Conservation (phyloP, 1,140 invertebrate genomes). For the Drosophila repletoides region DNA sequence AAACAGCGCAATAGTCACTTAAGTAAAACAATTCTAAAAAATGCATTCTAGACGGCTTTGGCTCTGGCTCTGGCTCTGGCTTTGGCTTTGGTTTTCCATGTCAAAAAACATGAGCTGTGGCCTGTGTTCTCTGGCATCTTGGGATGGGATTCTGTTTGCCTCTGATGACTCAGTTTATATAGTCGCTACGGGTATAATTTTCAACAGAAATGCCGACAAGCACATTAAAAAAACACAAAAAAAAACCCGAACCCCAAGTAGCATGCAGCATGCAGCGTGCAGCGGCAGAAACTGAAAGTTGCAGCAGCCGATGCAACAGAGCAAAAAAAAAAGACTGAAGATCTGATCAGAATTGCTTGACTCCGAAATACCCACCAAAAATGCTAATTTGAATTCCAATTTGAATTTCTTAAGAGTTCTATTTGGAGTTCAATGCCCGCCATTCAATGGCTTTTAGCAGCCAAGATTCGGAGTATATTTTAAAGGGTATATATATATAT, state of each 20-base stretch:
- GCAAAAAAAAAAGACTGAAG: background rate
- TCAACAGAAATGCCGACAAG: conserved; percentile 30
- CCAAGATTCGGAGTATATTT: background rate
- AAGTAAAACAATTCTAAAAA: too few species aligned
- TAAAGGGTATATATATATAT: too few species aligned
- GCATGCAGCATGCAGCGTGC: background rate
- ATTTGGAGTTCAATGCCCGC: conserved; percentile 30
- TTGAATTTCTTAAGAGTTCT: conserved; percentile 25
- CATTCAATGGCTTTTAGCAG: too few species aligned
- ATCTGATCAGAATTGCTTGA: conserved; percentile 8
- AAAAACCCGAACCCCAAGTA: background rate
- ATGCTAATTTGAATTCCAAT: conserved; percentile 1
- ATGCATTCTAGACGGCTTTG: conserved; percentile 20
- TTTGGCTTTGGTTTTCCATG: conserved; percentile 42
- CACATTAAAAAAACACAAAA: background rate
- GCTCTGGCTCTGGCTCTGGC: too few species aligned
- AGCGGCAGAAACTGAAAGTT: conserved; percentile 43
- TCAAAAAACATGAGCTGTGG: conserved; percentile 38
- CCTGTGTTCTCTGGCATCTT: background rate
- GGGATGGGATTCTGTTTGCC: conserved; percentile 4
- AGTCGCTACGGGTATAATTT: conserved; percentile 27
- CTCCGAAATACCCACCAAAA: conserved; percentile 19
- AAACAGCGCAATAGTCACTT: conserved; percentile 35
- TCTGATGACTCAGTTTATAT: conserved; percentile 36
- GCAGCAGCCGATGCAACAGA: conserved; percentile 24